phyloP scores from a whole-genome alignment of 2,888 invertebrate genomes.

The Acanthosepion lycidas region DNA sequence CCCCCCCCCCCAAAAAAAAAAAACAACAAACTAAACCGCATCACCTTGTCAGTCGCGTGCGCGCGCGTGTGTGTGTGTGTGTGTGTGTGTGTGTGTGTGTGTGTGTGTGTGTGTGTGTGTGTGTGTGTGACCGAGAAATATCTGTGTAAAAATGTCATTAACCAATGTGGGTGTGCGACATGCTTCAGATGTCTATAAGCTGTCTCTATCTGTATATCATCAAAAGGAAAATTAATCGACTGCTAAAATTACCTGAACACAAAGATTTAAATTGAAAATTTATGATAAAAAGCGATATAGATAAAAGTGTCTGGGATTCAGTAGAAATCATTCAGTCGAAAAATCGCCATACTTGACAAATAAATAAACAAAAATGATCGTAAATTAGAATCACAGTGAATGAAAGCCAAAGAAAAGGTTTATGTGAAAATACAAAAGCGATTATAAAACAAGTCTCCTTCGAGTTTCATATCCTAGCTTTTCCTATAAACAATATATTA shows the following conservation, averaged over 20 bases:
- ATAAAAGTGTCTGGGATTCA: not conserved
- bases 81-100: too few species aligned
- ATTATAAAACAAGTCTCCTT: too few species aligned
- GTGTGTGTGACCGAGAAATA: too few species aligned
- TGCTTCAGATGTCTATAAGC: not conserved
- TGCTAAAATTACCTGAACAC: slow-evolving; percentile 6
- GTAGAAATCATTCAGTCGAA: not conserved
- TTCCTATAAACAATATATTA: too few species aligned
- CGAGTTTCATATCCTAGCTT: too few species aligned
- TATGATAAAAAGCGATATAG: not conserved
- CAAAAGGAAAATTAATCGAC: slow-evolving; percentile 9
- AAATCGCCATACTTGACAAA: not conserved
- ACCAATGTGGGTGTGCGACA: not conserved
- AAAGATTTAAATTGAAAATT: not conserved
- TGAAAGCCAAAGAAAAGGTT: not conserved
- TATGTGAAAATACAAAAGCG: not conserved
- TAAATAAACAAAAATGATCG: not conserved
- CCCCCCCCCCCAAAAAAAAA: too few species aligned
- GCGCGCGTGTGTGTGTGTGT: too few species aligned
- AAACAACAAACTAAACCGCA: too few species aligned
- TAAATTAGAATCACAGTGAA: not conserved
- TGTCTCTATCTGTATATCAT: not conserved
- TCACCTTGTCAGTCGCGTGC: too few species aligned
- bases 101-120: too few species aligned
- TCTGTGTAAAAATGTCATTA: too few species aligned